phyloP scores from a whole-genome alignment of 2,113 vertebrate genomes.

The Xerus inauris region DNA sequence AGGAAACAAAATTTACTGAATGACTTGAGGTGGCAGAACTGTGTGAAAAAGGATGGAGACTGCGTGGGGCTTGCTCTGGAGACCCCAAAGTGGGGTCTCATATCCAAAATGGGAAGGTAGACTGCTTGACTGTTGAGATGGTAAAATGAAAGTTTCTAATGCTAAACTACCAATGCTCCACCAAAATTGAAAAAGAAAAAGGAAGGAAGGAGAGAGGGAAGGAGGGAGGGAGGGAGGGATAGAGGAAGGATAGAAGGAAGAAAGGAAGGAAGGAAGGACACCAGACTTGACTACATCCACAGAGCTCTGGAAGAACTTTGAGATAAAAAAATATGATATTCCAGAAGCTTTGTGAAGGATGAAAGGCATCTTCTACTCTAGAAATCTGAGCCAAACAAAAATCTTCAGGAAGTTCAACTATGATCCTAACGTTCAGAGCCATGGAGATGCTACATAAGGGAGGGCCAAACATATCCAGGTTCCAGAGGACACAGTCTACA shows the following conservation, averaged over 20 bases:
- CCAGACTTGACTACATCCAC: constrained; percentile 25
- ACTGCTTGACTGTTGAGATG: neutral
- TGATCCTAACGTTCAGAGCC: neutral
- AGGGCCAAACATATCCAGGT: rapidly evolving
- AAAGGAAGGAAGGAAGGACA: neutral
- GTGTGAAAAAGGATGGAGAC: neutral
- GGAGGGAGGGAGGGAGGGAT: too few species aligned
- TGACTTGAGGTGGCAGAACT: neutral
- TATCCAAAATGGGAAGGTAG: neutral
- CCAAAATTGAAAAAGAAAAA: neutral
- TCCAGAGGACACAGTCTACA: neutral
- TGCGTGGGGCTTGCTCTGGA: neutral
- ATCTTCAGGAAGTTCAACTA: constrained; percentile 68
- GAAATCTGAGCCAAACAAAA: constrained; percentile 54
- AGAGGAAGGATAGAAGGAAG: too few species aligned
- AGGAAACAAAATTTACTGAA: constrained; percentile 23
- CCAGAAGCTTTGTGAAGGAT: constrained; percentile 46
- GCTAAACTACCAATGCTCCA: neutral
- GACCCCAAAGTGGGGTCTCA: too few species aligned
- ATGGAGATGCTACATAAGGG: neutral
- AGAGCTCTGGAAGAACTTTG: constrained; percentile 12
- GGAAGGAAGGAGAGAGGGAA: too few species aligned
- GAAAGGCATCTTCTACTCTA: constrained; percentile 34
- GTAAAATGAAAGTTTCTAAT: neutral
- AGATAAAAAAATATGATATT: constrained; percentile 60